These are phyloP conservation scores for Orbicella faveolata DNA, from an alignment of 64 coral and sea anemone genomes.

Conservation along the genomic window DNA sequence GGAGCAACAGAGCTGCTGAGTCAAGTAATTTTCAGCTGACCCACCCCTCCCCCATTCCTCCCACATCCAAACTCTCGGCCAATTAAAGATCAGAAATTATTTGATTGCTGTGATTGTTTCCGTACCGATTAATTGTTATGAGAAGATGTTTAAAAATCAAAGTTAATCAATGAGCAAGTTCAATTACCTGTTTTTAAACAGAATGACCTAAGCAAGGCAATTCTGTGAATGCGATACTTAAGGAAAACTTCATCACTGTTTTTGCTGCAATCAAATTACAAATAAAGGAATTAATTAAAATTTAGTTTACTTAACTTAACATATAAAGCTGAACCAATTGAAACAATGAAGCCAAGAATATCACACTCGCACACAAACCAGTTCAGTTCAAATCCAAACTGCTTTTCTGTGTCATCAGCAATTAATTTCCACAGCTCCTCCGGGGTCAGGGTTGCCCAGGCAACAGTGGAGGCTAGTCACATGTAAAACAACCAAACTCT, in stretches of 20 bases:
- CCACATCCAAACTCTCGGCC: too few species aligned
- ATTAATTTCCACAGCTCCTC: constrained; percentile 88
- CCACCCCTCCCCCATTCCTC: too few species aligned
- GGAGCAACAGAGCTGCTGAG: too few species aligned
- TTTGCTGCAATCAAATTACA: constrained; percentile 36
- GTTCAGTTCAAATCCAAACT: constrained; percentile 89
- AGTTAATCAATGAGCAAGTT: neutral
- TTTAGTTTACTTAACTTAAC: too few species aligned
- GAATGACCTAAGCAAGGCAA: constrained; percentile 84
- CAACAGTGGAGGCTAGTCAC: constrained; percentile 36
- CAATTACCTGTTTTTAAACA: constrained; percentile 87
- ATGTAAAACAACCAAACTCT: neutral
- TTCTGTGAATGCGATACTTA: constrained; percentile 74
- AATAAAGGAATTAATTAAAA: too few species aligned
- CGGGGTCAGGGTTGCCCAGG: constrained; percentile 92
- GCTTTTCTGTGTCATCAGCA: constrained; percentile 65
- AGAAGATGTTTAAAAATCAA: neutral
- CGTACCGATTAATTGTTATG: too few species aligned
- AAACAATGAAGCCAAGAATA: neutral
- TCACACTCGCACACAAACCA: constrained; percentile 38
- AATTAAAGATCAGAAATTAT: neutral
- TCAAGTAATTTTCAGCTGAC: too few species aligned
- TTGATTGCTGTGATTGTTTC: neutral
- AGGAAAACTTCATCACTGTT: constrained; percentile 74
- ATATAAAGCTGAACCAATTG: too few species aligned